Base-by-base conservation (phyloP, 1,140 invertebrate species). In the Argopecten irradians region DNA sequence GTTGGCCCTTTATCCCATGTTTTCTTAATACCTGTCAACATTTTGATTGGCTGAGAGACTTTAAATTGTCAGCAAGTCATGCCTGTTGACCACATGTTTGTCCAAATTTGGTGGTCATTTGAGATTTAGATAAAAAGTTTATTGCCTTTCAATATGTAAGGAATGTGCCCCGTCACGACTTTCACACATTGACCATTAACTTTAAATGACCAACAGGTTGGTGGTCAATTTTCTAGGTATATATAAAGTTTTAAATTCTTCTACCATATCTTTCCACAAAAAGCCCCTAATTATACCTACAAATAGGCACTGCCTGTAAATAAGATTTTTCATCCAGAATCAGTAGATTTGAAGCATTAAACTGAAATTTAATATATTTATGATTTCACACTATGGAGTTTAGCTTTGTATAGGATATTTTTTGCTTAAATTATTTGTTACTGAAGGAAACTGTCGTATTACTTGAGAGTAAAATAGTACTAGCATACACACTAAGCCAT, bases 91-190 rank as follows among this genome's bases (percentile, higher is more conserved):
- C 55, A 71, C 55, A n/a, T 71, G 11, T 71, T 71, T 71, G 55
- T 71, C 22, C 55, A 71, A n/a, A n/a, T 71, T 71, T 71, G 55
- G 55, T 71, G 55, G 55, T 28, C n/a, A 71, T 71, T 71, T 71
- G 28, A 39, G 11, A 71, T 71, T 71, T 71, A 71, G 55, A 71
- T 71, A 28, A 16, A 28, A 28, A n/a, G 5, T 55, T 71, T 71
- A 71, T 71, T 71, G 55, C 55, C 28, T 22, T 22, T 71, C 55
- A 71, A 71, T 71, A 8, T 28, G 55, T 71, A 11, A 28, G 22
- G 55, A 71, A 71, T 71, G 55, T 71, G 55, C 55, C 1, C 22
- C 1, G 55, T 71, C 55, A 71, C 1, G 55, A 71, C 55, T 71
- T 71, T 71, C n/a, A 3, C n/a, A 28, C 0, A 11, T 11, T 16